Evolutionary conservation across 2,888 invertebrate species (phyloP), one percentile per base, ranked within the genome.

Genomic region (Mechanitis mazaeus): DNA sequence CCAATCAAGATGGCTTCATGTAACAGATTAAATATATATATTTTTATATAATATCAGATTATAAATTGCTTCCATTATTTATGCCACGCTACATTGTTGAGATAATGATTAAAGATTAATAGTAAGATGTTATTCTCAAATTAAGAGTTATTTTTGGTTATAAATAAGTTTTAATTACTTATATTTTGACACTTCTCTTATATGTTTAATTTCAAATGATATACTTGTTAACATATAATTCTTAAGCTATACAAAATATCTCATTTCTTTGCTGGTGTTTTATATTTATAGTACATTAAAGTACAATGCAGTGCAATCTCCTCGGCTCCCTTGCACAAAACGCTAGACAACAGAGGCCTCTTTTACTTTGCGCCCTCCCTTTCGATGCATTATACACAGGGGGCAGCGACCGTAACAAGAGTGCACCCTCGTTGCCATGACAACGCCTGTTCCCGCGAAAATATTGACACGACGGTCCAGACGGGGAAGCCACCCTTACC

Each of bases 371-470:
- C 77, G 77, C 81, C 82, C 82, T 83, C 76, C 80, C 76, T 77
- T 77, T 71, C 68, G 73, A 69, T 80, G 81, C 84, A 83, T 81
- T 80, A 79, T 81, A 74, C 77, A 75, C 68, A 74, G 80, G 83
- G 86, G 83, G 86, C 82, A 79, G 75, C 81, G 80, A 83, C 82
- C 84, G 82, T 74, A 75, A 76, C 71, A 74, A 77, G 80, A 82
- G 77, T 75, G 76, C 81, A 82, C 84, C 84, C 84, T 77, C 75
- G 88, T 90, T 70, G 74, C 79, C 80, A 89, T 88, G 86, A 79
- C 84, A 81, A 90, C 87, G 79, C 84, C 82, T 79, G 80, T 81
- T 78, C 80, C 78, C 78, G 81, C 78, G 78, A 82, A 84, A 80
- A 79, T 78, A 85, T 87, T 84, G 86, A 87, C 85, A 85, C 60